A percentile compares a stretch with the other conserved stretches of the same genome.
Evolutionary conservation across 1,140 invertebrate genomes (phyloP).

Genomic region (Cecropterus lyciades): DNA sequence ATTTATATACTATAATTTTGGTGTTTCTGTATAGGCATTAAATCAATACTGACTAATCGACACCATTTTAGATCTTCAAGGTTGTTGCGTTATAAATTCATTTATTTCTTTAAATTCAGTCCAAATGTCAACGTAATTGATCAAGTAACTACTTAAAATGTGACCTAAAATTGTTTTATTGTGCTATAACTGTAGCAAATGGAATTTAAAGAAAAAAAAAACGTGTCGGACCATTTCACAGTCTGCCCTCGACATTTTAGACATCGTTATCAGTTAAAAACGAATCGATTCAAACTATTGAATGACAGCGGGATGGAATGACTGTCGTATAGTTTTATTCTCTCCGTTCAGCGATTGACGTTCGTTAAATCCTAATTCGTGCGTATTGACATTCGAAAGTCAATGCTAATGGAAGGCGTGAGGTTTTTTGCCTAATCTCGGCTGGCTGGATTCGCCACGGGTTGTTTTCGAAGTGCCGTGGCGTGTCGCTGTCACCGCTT

Average conservation of each 20-base stretch:
- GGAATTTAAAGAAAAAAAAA: background rate
- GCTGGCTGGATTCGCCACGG: slow-evolving; percentile 69
- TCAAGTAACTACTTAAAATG: background rate
- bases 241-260: slow-evolving; percentile 23
- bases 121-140: no score
- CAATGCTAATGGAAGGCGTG: slow-evolving; percentile 74
- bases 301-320: slow-evolving; percentile 44
- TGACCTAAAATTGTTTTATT: slow-evolving; percentile 5
- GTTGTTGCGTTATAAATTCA: no score
- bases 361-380: slow-evolving; percentile 74
- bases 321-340: slow-evolving; percentile 59
- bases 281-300: slow-evolving; percentile 10
- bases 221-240: slow-evolving; percentile 15
- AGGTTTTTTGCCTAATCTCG: slow-evolving; percentile 77
- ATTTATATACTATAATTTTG: no score
- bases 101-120: background rate
- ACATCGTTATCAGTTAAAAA: slow-evolving; percentile 30
- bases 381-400: slow-evolving; percentile 80
- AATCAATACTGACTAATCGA: no score
- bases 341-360: slow-evolving; percentile 40
- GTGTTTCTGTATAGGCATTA: no score
- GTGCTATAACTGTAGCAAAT: background rate
- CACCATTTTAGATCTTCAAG: no score
- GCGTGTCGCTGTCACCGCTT: slow-evolving; percentile 73
- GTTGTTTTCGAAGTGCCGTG: slow-evolving; percentile 73